These are phyloP conservation scores for Hypotaenidia okinawae DNA, from an alignment of 2,797 vertebrate genomes.

Conservation along the genomic window DNA sequence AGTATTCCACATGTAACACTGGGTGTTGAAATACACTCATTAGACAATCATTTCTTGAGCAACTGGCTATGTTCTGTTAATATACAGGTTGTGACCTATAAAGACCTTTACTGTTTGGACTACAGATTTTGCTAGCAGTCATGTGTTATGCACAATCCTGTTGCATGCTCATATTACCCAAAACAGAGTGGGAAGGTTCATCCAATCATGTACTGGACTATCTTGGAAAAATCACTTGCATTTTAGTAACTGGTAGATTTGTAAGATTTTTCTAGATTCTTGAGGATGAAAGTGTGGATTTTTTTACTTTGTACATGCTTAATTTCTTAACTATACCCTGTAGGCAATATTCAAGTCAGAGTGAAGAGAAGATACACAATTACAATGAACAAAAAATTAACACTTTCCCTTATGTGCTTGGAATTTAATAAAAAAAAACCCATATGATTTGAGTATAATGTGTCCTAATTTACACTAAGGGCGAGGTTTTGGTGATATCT, in stretches of 20 bases:
- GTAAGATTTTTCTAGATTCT: neutral
- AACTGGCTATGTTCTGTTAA: neutral
- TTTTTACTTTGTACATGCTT: neutral
- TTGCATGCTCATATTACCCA: neutral
- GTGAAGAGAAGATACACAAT: neutral
- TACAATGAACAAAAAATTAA: neutral
- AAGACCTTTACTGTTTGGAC: neutral
- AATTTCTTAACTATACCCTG: neutral
- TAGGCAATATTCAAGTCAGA: neutral
- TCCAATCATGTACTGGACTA: neutral
- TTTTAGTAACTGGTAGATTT: neutral
- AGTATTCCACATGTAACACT: neutral
- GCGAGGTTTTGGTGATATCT: neutral
- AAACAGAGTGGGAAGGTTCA: neutral
- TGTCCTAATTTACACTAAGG: neutral
- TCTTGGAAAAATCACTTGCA: neutral
- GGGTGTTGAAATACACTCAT: neutral
- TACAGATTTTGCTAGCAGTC: neutral
- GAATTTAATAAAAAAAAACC: neutral
- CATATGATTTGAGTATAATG: neutral
- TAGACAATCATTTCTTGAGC: neutral
- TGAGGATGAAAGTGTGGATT: neutral
- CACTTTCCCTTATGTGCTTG: neutral
- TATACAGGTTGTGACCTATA: neutral
- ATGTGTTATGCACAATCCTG: accelerated